A percentile compares a stretch with the other conserved stretches of the same genome.
Evolutionary conservation across 2,888 invertebrate genomes (phyloP).

Genomic region (Tuta absoluta): DNA sequence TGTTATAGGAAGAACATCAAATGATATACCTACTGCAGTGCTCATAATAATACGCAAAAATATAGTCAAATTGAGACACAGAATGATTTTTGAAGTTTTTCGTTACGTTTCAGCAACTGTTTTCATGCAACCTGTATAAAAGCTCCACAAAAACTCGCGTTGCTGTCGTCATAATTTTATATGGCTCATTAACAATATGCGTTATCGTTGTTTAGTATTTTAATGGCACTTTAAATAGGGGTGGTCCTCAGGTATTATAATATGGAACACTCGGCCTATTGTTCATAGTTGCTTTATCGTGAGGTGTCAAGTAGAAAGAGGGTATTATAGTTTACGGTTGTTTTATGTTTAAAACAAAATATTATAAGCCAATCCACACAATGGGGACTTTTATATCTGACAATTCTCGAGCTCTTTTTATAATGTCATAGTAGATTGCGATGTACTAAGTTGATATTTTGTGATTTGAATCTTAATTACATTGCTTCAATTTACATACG

Average conservation of each 20-base stretch:
- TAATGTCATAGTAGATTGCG: too few relatives aligned
- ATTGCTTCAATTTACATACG: too few relatives aligned
- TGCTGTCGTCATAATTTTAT: slow-evolving; percentile 52
- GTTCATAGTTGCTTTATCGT: slow-evolving; percentile 60
- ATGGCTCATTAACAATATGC: slow-evolving; percentile 70
- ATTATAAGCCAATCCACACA: too few relatives aligned
- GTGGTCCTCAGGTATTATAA: slow-evolving; percentile 43
- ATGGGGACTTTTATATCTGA: too few relatives aligned
- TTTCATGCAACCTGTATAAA: slow-evolving; percentile 7
- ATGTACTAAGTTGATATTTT: too few relatives aligned
- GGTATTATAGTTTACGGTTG: background rate
- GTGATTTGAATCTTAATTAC: too few relatives aligned
- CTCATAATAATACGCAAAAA: too few relatives aligned
- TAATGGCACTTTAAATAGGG: slow-evolving; percentile 75
- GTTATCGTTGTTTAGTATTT: slow-evolving; percentile 68
- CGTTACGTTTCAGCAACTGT: slow-evolving; percentile 31
- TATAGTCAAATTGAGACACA: too few relatives aligned
- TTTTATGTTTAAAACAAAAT: background rate
- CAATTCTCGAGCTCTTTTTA: too few relatives aligned
- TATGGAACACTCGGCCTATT: slow-evolving; percentile 42
- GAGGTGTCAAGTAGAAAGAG: background rate
- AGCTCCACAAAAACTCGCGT: slow-evolving; percentile 42
- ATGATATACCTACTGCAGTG: too few relatives aligned
- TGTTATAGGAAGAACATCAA: too few relatives aligned
- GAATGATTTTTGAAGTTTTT: slow-evolving; percentile 14